Evolutionary conservation across 2,113 vertebrate species (phyloP).

Genomic region (Tupaia tana): DNA sequence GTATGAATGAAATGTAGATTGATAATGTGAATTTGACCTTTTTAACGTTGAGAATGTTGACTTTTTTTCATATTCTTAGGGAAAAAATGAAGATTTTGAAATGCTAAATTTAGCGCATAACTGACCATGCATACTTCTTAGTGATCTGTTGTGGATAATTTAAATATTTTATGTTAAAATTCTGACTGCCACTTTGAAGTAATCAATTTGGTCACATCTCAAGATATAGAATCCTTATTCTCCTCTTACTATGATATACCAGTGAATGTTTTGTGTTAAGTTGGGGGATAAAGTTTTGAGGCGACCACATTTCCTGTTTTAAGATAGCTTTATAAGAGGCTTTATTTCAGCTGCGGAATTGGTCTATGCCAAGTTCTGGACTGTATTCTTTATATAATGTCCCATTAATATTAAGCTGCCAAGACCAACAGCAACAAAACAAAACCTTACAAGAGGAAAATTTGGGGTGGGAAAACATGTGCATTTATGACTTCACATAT

Average conservation of each 20-base stretch:
- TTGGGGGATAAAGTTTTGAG: background rate
- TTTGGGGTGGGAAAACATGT: background rate
- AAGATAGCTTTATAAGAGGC: background rate
- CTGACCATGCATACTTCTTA: background rate
- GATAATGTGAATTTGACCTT: conserved; percentile 14
- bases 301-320: background rate
- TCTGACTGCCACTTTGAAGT: background rate
- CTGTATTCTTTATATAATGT: background rate
- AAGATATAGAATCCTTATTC: background rate
- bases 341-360: conserved; percentile 33
- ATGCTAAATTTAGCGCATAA: background rate
- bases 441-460: background rate
- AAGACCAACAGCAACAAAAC: background rate
- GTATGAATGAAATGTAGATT: background rate
- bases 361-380: background rate
- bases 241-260: background rate
- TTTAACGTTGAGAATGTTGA: conserved; percentile 4
- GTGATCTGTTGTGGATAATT: background rate
- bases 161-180: conserved; percentile 54
- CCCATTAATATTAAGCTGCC: background rate
- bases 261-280: conserved; percentile 31
- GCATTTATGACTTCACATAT: background rate
- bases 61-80: conserved; percentile 26
- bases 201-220: background rate
- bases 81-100: conserved; percentile 16